Conservation (phyloP, 2,888 invertebrate species). For the Halictus quadricinctus region DNA sequence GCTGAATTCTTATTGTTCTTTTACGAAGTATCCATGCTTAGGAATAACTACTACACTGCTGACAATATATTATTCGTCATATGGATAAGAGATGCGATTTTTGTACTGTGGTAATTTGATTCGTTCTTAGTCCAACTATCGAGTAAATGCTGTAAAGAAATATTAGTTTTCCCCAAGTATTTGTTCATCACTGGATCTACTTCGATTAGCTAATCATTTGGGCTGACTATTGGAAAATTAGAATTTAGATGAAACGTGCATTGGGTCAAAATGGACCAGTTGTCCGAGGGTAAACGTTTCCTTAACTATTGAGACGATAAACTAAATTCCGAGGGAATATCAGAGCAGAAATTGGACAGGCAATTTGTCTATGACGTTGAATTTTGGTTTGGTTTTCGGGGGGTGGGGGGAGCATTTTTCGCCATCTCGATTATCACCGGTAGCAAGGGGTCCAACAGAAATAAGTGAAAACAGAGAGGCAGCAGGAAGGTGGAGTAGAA, state of each 20-base stretch:
- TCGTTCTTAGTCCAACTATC: background rate
- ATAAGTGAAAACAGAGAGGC: conserved; percentile 31
- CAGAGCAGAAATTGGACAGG: background rate
- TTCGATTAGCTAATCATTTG: background rate
- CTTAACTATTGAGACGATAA: background rate
- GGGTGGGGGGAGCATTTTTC: background rate
- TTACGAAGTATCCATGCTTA: no score
- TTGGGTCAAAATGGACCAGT: no score
- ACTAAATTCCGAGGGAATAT: background rate
- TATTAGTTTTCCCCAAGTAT: background rate
- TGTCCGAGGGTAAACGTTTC: background rate
- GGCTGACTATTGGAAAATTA: background rate
- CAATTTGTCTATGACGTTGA: background rate
- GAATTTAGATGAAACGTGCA: no score
- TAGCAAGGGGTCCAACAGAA: conserved; percentile 22
- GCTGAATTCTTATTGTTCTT: no score
- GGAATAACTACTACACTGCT: no score
- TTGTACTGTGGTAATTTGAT: background rate
- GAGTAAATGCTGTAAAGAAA: background rate
- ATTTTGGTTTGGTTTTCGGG: background rate
- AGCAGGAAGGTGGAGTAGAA: conserved; percentile 34
- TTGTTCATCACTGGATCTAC: background rate
- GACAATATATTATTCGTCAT: background rate
- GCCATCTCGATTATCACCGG: background rate
- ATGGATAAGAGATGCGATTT: background rate